Evolutionary conservation across 2,113 vertebrate genomes (phyloP).

Genomic region (Eonycteris spelaea): DNA sequence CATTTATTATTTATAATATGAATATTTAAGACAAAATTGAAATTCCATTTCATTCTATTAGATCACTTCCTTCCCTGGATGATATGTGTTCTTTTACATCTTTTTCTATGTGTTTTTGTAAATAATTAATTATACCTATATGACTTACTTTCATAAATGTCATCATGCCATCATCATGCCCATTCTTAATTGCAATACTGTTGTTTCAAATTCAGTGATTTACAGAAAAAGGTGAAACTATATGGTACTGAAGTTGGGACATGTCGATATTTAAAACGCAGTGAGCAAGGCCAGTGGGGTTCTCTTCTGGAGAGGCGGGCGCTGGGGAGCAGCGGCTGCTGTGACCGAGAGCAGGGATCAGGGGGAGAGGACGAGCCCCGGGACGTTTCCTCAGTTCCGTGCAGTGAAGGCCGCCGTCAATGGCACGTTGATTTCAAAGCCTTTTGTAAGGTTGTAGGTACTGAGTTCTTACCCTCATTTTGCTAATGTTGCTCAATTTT

Average conservation of each 20-base stretch:
- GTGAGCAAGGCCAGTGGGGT: background rate
- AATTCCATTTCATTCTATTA: background rate
- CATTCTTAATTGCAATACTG: background rate
- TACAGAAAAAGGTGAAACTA: background rate
- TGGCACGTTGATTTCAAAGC: background rate
- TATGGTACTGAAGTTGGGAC: background rate
- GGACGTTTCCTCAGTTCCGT: background rate
- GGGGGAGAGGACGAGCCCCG: background rate
- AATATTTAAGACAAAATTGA: background rate
- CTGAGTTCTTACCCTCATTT: background rate
- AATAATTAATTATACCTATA: background rate
- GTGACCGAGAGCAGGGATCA: background rate
- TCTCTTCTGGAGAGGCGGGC: background rate
- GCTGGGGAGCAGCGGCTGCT: no score
- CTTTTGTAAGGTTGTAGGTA: background rate
- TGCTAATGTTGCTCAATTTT: background rate
- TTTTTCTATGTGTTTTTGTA: background rate
- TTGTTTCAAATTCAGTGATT: background rate
- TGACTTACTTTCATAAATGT: background rate
- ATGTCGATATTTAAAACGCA: background rate
- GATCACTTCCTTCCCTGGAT: background rate
- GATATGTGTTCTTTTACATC: background rate
- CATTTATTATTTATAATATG: background rate
- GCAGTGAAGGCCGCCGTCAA: background rate
- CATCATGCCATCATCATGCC: background rate